Percentiles rank a stretch among this genome's conserved stretches.
phyloP scores from a whole-genome alignment of 2,113 vertebrate species.

The Grammomys surdaster region DNA sequence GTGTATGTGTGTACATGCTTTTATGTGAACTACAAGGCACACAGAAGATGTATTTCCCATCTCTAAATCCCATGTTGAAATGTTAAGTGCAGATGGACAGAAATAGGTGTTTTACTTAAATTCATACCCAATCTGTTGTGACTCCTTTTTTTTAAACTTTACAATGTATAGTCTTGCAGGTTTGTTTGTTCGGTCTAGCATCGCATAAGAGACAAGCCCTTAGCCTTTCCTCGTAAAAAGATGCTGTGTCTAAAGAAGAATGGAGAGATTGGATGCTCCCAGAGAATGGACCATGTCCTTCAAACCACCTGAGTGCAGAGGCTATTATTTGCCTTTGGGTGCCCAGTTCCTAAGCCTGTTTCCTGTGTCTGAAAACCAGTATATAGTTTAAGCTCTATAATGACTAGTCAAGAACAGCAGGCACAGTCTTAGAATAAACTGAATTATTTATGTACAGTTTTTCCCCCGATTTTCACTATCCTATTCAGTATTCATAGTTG shows the following conservation, averaged over 20 bases:
- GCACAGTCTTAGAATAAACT: constrained; percentile 29
- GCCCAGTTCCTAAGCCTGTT: neutral
- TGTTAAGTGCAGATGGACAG: constrained; percentile 70
- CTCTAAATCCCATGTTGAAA: constrained; percentile 71
- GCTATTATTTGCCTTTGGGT: neutral
- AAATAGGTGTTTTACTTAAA: constrained; percentile 74
- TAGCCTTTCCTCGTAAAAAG: constrained; percentile 40
- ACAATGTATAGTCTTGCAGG: constrained; percentile 44
- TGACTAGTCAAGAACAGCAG: neutral
- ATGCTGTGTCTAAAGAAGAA: constrained; percentile 11
- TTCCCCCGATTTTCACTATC: neutral
- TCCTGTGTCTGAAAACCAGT: constrained; percentile 1
- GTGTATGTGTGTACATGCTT: constrained; percentile 73
- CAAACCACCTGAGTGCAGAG: neutral
- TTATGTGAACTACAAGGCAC: constrained; percentile 68
- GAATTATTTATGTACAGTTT: neutral
- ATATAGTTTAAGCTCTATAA: neutral
- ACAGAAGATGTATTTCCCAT: constrained; percentile 69
- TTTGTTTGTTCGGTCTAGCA: constrained; percentile 40
- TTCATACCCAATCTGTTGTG: constrained; percentile 52
- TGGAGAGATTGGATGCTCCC: neutral
- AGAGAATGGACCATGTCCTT: neutral
- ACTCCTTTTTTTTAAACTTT: neutral
- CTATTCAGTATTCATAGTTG: neutral
- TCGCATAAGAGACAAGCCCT: neutral